Evolutionary conservation across 2,888 invertebrate species (phyloP).

Genomic region (Protonemura montana): DNA sequence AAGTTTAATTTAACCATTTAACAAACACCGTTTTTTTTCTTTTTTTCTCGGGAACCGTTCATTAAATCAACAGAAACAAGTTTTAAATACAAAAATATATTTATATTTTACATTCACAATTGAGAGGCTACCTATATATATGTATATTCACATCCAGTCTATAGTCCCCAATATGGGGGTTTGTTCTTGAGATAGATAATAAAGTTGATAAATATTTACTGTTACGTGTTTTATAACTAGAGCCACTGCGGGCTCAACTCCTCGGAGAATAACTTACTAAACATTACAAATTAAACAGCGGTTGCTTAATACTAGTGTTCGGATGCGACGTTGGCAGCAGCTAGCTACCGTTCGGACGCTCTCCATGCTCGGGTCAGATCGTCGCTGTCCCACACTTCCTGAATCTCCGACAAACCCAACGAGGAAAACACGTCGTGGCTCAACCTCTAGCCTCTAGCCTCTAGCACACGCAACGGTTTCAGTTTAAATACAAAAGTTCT

Average conservation of each 20-base stretch:
- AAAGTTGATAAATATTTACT: constrained; percentile 43
- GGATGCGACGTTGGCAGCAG: neutral
- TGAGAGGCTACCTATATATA: constrained; percentile 1
- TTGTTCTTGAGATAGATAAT: constrained; percentile 43
- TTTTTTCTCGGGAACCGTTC: too few relatives aligned
- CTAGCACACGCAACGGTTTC: neutral
- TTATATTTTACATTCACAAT: constrained; percentile 43
- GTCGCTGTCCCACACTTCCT: neutral
- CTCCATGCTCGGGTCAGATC: neutral
- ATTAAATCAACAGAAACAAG: neutral
- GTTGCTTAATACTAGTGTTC: constrained; percentile 24
- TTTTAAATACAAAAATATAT: constrained; percentile 44
- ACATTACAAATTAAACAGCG: constrained; percentile 19
- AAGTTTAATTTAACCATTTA: too few relatives aligned
- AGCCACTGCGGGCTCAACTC: constrained; percentile 36
- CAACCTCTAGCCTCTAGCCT: neutral
- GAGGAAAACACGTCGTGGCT: neutral
- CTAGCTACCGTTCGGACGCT: neutral
- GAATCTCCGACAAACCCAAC: neutral
- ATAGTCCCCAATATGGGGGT: constrained; percentile 47
- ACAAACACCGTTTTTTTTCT: too few relatives aligned
- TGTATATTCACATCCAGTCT: constrained; percentile 47
- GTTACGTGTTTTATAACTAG: constrained; percentile 40
- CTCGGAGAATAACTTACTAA: constrained; percentile 33
- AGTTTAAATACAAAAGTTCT: neutral